Percentiles rank a stretch among this genome's conserved stretches.
Conservation (phyloP, 1,140 invertebrate genomes). For the Drosophila tropicalis region DNA sequence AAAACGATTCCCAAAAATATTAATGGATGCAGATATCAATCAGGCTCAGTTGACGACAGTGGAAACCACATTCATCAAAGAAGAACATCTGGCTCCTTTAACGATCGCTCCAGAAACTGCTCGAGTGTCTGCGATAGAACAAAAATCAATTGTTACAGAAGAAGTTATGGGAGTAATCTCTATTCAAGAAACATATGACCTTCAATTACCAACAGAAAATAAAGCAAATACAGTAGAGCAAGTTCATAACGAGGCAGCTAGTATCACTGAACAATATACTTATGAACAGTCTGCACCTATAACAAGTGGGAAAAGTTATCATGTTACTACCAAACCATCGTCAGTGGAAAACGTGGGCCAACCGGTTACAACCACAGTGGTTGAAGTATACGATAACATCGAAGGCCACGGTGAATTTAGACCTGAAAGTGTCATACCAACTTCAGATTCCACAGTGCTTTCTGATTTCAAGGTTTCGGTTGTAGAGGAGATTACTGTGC, state of each 20-base stretch:
- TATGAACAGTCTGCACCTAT: constrained; percentile 51
- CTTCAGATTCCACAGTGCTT: constrained; percentile 15
- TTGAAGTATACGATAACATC: constrained; percentile 66
- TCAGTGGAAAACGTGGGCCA: constrained; percentile 18
- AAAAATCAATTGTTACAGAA: constrained; percentile 52
- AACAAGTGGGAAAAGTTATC: neutral
- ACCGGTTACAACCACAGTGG: constrained; percentile 41
- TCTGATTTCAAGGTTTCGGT: constrained; percentile 83
- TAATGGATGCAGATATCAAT: constrained; percentile 19
- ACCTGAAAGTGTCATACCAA: constrained; percentile 30
- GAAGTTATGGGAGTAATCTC: constrained; percentile 55
- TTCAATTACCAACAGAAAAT: constrained; percentile 30
- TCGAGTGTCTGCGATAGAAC: constrained; percentile 29
- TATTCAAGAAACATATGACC: constrained; percentile 62
- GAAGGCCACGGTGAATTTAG: constrained; percentile 61
- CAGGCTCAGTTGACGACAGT: constrained; percentile 47
- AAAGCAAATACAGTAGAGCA: constrained; percentile 43
- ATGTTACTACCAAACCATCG: neutral
- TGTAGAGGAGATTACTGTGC: constrained; percentile 85
- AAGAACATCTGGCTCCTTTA: constrained; percentile 39
- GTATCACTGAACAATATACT: constrained; percentile 30
- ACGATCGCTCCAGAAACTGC: constrained; percentile 28
- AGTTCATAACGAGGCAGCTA: constrained; percentile 28
- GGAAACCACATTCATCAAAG: constrained; percentile 55
- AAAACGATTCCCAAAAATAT: constrained; percentile 8